phyloP scores from a whole-genome alignment of 2,888 invertebrate genomes.

The Antitype chi region DNA sequence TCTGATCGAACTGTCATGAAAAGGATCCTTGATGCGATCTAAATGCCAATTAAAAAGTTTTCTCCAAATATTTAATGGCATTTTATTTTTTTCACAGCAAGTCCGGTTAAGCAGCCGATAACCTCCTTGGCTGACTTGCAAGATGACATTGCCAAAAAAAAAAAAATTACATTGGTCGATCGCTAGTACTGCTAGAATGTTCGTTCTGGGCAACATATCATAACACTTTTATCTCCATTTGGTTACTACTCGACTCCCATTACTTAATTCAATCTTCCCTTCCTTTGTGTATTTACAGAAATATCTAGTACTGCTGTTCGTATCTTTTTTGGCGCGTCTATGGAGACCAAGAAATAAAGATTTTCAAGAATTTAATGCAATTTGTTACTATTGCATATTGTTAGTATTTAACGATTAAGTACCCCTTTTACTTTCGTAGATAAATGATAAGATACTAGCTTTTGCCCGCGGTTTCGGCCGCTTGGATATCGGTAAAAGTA shows the following conservation, averaged over 20 bases:
- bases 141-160: no score
- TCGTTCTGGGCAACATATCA: no score
- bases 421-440: neutral
- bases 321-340: slow-evolving; percentile 49
- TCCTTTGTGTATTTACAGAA: slow-evolving; percentile 50
- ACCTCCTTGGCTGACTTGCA: no score
- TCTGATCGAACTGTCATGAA: neutral
- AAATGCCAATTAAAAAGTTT: no score
- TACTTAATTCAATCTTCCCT: neutral
- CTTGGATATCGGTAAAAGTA: no score
- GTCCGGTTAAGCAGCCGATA: no score
- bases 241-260: neutral
- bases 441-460: neutral
- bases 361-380: slow-evolving; percentile 17
- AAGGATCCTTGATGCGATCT: neutral
- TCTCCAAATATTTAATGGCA: no score
- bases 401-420: slow-evolving; percentile 39
- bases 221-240: neutral
- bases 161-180: no score
- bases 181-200: neutral
- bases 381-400: slow-evolving; percentile 18
- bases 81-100: no score
- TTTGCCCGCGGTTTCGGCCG: neutral
- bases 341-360: slow-evolving; percentile 32
- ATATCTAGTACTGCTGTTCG: slow-evolving; percentile 68